phyloP scores from a whole-genome alignment of 2,113 vertebrate species.

The Todiramphus saurophagus region DNA sequence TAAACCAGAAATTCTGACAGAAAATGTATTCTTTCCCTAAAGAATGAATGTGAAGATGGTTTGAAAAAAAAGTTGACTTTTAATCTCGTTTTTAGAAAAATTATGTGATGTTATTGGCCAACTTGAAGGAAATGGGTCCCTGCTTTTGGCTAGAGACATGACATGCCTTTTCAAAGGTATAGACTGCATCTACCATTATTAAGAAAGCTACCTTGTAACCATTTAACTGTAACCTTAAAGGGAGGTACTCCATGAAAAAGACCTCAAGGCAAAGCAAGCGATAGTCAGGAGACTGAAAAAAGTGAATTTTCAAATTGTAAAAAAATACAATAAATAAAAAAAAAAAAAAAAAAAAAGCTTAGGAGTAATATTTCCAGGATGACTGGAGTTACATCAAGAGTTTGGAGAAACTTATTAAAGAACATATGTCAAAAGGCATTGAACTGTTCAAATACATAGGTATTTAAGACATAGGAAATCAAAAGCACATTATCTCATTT shows the following conservation, averaged over 20 bases:
- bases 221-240: neutral
- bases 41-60: neutral
- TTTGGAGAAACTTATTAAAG: neutral
- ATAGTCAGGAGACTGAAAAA: neutral
- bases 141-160: neutral
- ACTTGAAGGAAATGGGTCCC: neutral
- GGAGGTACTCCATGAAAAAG: neutral
- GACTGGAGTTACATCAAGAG: neutral
- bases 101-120: neutral
- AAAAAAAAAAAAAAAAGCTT: neutral
- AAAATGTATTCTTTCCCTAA: neutral
- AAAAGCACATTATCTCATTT: neutral
- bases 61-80: neutral
- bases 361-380: neutral
- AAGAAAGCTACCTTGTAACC: neutral
- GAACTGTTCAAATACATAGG: neutral
- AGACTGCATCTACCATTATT: neutral
- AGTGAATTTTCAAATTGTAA: neutral
- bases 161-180: neutral
- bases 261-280: constrained; percentile 14
- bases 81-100: neutral
- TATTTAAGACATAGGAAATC: neutral
- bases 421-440: neutral
- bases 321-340: neutral
- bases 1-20: neutral